Percentiles rank a stretch among this genome's conserved stretches.
Conservation (phyloP, 2,888 invertebrate genomes). For the Aphodius sticticus region DNA sequence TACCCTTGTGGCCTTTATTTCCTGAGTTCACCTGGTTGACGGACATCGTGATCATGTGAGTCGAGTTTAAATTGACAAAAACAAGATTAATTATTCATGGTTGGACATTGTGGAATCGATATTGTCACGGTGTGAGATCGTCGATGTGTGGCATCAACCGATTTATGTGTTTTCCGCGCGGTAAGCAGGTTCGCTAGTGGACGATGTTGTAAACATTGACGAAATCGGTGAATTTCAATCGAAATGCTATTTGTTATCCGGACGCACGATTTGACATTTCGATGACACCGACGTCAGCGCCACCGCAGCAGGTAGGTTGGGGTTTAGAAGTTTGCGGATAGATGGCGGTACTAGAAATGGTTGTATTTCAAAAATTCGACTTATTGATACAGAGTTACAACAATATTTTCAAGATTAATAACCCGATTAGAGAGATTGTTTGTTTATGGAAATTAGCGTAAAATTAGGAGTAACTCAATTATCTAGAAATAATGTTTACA, state of each 20-base stretch:
- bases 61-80: constrained; percentile 35
- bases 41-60: constrained; percentile 50
- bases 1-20: constrained; percentile 54
- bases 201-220: not conserved
- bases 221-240: not conserved
- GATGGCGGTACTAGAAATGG: not conserved
- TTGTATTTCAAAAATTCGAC: too few species aligned
- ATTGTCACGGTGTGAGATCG: not conserved
- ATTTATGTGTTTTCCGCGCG: not conserved
- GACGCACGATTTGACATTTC: not conserved
- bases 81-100: constrained; percentile 36
- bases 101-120: not conserved
- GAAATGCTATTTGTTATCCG: not conserved
- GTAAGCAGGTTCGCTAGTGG: not conserved
- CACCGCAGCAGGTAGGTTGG: not conserved
- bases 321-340: not conserved
- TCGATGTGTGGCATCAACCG: not conserved
- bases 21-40: constrained; percentile 52
- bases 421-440: too few species aligned
- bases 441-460: too few species aligned
- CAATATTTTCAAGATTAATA: too few species aligned
- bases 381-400: too few species aligned
- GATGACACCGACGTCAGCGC: not conserved
- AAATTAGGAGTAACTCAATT: too few species aligned
- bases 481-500: too few species aligned